A percentile compares a stretch with the other conserved stretches of the same genome.
Evolutionary conservation across 2,888 invertebrate genomes (phyloP).

Genomic region (Leptopilina myrica): DNA sequence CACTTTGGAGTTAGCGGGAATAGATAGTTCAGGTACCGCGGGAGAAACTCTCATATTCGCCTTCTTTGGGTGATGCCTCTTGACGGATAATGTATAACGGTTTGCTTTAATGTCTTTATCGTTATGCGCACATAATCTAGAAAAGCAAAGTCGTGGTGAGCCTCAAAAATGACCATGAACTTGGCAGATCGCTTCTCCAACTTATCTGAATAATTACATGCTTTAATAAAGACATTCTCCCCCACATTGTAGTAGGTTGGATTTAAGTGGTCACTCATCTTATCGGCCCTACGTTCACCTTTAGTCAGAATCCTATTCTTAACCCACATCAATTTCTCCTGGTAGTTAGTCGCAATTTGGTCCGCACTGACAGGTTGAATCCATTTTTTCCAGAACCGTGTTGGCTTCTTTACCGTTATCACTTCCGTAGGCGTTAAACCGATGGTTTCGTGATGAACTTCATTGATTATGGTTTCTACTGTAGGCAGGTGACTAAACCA

Average conservation of each 20-base stretch:
- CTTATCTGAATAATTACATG: background rate
- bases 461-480: conserved; percentile 24
- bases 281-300: background rate
- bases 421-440: conserved; percentile 33
- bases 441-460: conserved; percentile 35
- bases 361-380: too few species aligned
- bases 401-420: background rate
- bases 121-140: too few species aligned
- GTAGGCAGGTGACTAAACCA: background rate
- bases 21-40: too few species aligned
- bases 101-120: too few species aligned
- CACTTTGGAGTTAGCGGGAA: too few species aligned
- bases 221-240: background rate
- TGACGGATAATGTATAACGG: too few species aligned
- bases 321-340: background rate
- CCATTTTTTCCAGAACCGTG: background rate
- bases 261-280: background rate
- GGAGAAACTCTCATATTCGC: too few species aligned
- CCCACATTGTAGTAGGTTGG: background rate
- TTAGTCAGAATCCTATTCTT: background rate
- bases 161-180: too few species aligned
- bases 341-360: background rate
- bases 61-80: too few species aligned
- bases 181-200: background rate
- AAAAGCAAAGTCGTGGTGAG: too few species aligned